Evolutionary conservation across 1,140 invertebrate species (phyloP).

Genomic region (Nebria ingens): DNA sequence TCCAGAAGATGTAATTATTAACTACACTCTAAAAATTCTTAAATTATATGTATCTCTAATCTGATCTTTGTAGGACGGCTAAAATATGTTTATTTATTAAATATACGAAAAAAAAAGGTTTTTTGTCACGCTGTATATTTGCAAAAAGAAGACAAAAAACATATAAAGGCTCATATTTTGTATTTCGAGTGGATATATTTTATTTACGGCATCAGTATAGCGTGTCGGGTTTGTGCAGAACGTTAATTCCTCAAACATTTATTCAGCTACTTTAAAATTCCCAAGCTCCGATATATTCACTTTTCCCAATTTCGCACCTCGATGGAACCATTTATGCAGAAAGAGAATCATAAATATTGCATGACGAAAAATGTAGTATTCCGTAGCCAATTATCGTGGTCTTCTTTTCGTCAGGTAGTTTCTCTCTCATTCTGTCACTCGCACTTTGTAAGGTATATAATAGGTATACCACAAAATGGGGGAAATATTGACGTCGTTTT

Average conservation of each 20-base stretch:
- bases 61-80: too few species aligned
- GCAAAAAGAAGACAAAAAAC: too few species aligned
- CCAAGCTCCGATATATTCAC: neutral
- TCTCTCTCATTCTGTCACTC: too few species aligned
- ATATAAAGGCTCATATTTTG: too few species aligned
- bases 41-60: too few species aligned
- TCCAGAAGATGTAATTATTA: too few species aligned
- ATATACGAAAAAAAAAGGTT: too few species aligned
- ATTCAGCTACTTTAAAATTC: slow-evolving; percentile 8
- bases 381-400: slow-evolving; percentile 5
- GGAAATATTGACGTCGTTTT: too few species aligned
- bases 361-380: slow-evolving; percentile 7
- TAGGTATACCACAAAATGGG: neutral
- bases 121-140: too few species aligned
- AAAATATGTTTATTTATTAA: too few species aligned
- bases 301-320: slow-evolving; percentile 6
- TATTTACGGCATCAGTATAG: neutral
- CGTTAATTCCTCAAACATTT: slow-evolving; percentile 8
- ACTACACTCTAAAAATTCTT: too few species aligned
- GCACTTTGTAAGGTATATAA: too few species aligned
- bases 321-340: slow-evolving; percentile 8
- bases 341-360: slow-evolving; percentile 5
- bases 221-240: neutral
- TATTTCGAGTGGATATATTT: neutral
- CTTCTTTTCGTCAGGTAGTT: neutral